Evolutionary conservation across 2,888 invertebrate genomes (phyloP).

Genomic region (Thymelicus sylvestris): DNA sequence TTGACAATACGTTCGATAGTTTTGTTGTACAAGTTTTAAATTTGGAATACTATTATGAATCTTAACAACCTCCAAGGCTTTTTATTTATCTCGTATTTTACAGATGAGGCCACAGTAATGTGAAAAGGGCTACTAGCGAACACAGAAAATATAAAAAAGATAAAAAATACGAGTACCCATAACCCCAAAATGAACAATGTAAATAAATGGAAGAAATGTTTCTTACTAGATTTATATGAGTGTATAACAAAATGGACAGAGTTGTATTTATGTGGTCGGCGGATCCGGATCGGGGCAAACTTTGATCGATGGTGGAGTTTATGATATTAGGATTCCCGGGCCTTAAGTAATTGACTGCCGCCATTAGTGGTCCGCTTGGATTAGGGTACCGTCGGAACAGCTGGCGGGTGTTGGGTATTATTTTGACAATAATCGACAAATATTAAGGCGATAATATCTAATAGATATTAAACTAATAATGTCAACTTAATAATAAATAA

Average conservation of each 20-base stretch:
- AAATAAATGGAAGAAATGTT: not conserved
- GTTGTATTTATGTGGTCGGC: conserved; percentile 8
- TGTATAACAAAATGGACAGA: conserved; percentile 7
- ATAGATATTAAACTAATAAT: too few species aligned
- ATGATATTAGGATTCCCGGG: conserved; percentile 75
- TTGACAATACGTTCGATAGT: too few species aligned
- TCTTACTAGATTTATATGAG: conserved; percentile 16
- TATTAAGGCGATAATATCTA: too few species aligned
- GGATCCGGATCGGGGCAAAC: conserved; percentile 55
- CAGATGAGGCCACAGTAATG: too few species aligned
- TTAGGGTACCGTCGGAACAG: conserved; percentile 34
- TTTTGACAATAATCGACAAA: too few species aligned
- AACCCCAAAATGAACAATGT: not conserved
- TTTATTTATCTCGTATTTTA: too few species aligned
- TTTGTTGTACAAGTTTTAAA: too few species aligned
- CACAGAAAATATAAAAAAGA: not conserved
- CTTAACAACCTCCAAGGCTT: too few species aligned
- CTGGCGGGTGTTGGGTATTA: too few species aligned
- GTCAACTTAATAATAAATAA: too few species aligned
- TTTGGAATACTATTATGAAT: too few species aligned
- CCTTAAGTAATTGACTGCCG: conserved; percentile 82
- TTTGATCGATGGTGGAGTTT: conserved; percentile 81
- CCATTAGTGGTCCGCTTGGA: conserved; percentile 67
- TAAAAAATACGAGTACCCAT: not conserved
- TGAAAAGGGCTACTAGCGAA: too few species aligned